These are phyloP conservation scores for Noctua janthina DNA, from an alignment of 2,888 invertebrate genomes.

Conservation along the genomic window DNA sequence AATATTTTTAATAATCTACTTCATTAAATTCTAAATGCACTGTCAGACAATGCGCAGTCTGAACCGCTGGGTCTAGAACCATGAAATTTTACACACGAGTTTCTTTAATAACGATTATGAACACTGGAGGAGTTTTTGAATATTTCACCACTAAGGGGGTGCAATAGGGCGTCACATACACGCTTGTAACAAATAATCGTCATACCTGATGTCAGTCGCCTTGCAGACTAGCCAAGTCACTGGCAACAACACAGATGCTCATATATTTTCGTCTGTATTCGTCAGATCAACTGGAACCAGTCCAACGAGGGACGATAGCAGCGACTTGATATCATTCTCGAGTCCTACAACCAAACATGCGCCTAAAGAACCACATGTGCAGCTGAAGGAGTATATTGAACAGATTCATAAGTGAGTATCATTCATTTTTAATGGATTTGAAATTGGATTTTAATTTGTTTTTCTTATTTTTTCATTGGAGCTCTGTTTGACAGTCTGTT, in stretches of 20 bases:
- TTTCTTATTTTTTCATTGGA: not conserved
- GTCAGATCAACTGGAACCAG: constrained; percentile 85
- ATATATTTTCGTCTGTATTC: constrained; percentile 48
- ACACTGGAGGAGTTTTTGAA: not conserved
- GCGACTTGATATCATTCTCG: constrained; percentile 93
- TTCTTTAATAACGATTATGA: not conserved
- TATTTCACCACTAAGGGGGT: no score
- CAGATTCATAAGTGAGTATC: constrained; percentile 77
- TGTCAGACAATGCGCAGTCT: not conserved
- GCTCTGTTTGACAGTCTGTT: not conserved
- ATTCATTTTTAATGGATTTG: constrained; percentile 6
- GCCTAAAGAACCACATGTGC: constrained; percentile 86
- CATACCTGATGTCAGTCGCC: constrained; percentile 4
- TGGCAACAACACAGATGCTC: constrained; percentile 21
- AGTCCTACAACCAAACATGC: constrained; percentile 91
- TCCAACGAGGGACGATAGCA: constrained; percentile 83
- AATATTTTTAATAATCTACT: not conserved
- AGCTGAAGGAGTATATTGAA: constrained; percentile 91
- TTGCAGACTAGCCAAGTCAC: constrained; percentile 21
- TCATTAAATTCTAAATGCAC: not conserved
- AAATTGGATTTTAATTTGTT: not conserved
- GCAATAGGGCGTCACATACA: not conserved
- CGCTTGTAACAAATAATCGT: not conserved
- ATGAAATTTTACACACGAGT: not conserved
- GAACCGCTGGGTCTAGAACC: not conserved